Evolutionary conservation across 2,888 invertebrate species (phyloP).

Genomic region (Deroplatys truncata): DNA sequence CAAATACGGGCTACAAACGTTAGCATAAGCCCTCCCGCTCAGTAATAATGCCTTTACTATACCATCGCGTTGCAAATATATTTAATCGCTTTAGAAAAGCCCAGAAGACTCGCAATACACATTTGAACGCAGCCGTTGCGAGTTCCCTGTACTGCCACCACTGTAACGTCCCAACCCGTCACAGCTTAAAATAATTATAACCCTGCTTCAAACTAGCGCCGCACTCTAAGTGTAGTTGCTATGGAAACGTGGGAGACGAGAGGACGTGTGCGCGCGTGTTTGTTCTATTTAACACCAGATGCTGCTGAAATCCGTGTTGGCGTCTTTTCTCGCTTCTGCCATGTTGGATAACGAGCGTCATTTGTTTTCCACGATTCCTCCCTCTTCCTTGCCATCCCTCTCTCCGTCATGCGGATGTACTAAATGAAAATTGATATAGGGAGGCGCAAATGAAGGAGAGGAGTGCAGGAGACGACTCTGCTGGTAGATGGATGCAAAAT

Average conservation of each 20-base stretch:
- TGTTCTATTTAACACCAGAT: constrained; percentile 29
- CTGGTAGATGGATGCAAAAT: constrained; percentile 19
- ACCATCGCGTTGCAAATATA: too few species aligned
- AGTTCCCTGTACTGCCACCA: not conserved
- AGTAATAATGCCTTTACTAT: too few species aligned
- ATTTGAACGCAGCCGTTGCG: constrained; percentile 1
- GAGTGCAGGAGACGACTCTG: not conserved
- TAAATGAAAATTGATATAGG: constrained; percentile 31
- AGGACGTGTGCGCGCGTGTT: constrained; percentile 7
- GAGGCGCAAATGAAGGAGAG: constrained; percentile 27
- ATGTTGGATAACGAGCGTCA: constrained; percentile 28
- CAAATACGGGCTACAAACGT: too few species aligned
- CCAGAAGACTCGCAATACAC: not conserved
- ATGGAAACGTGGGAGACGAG: not conserved
- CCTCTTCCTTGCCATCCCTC: not conserved
- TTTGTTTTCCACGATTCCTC: constrained; percentile 26
- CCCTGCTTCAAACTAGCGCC: not conserved
- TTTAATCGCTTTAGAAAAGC: too few species aligned
- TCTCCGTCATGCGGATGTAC: constrained; percentile 17
- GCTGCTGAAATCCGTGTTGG: constrained; percentile 29
- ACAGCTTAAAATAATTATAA: constrained; percentile 15
- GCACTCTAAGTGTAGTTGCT: constrained; percentile 10
- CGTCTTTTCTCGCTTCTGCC: constrained; percentile 29
- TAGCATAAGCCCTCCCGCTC: too few species aligned
- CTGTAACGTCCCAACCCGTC: not conserved